Base-by-base conservation (phyloP, 2,113 vertebrate species). In the Otis tarda region DNA sequence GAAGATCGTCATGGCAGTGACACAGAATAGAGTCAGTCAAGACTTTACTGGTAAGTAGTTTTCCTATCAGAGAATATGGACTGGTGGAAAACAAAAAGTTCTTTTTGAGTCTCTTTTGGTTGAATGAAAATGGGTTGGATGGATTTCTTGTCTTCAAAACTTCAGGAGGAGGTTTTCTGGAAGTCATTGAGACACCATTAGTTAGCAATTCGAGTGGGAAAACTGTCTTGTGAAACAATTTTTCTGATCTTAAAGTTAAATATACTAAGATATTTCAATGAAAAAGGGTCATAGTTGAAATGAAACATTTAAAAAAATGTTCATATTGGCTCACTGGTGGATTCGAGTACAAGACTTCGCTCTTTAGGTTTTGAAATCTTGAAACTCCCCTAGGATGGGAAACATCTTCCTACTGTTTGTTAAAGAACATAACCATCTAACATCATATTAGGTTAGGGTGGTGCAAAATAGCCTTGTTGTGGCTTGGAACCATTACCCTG, bases 331-430 rank as follows among this genome's bases (percentile, higher is more conserved):
- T 93, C 70, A 86, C 70, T 77, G 41, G 75, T 94, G 75, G 68
- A 65, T 88, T 87, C 39, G 14, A 90, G 64, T 89, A 96, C 91
- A 94, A 94, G 91, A 87, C 30, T 94, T 95, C 79, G 77, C 87
- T 93, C 61, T 95, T 92, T 91, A 0, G 1, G 20, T 75, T 96
- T 64, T 84, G 35, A 91, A 95, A 71, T 87, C 37, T 52, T 39
- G 30, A 75, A 74, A 89, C 8, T 95, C 81, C 70, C 61, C 6
- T 35, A 75, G 47, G 85, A 93, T 67, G 43, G 31, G 41, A 90
- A 92, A 92, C 15, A 7, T 70, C 73, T 90, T 90, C 37, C 56
- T 83, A 47, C 41, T n/a, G 37, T 43, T 80, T 76, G 50, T 74
- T 70, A 59, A 89, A 63, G 49, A 77, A 89, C 88, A 73, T 14